Evolutionary conservation across 2,113 vertebrate species (phyloP).

Genomic region (Brachirus orientalis): DNA sequence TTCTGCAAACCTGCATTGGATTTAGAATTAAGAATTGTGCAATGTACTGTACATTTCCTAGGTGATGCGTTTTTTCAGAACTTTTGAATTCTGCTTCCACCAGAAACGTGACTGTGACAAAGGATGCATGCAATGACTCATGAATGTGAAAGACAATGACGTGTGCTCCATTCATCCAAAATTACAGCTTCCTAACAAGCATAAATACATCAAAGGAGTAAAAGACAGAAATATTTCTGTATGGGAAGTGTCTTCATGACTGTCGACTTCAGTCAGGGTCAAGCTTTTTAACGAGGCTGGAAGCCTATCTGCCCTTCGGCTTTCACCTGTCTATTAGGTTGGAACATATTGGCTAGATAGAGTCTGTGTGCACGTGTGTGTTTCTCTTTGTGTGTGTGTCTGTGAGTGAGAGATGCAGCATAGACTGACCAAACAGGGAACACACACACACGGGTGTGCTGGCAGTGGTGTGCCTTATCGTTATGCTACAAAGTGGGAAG

Average conservation of each 20-base stretch:
- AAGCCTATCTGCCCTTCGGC: slow-evolving; percentile 51
- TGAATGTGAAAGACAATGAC: too few species aligned
- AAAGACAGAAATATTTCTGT: too few species aligned
- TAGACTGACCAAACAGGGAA: slow-evolving; percentile 57
- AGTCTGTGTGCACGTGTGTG: slow-evolving; percentile 30
- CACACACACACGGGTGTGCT: slow-evolving; percentile 44
- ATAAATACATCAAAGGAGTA: too few species aligned
- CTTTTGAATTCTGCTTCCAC: too few species aligned
- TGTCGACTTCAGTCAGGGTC: slow-evolving; percentile 49
- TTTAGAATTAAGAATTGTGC: too few species aligned
- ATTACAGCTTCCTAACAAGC: too few species aligned
- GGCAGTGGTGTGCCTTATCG: slow-evolving; percentile 64
- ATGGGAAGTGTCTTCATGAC: slow-evolving; percentile 1
- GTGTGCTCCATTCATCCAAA: too few species aligned
- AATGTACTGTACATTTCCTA: too few species aligned
- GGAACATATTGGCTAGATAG: slow-evolving; percentile 69
- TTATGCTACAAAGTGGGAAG: slow-evolving; percentile 72
- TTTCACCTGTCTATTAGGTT: slow-evolving; percentile 71
- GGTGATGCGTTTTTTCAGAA: too few species aligned
- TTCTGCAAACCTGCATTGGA: too few species aligned
- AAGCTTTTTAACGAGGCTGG: slow-evolving; percentile 46
- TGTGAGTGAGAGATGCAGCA: slow-evolving; percentile 27
- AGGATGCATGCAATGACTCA: too few species aligned
- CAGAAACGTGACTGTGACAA: too few species aligned
- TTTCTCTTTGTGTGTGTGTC: slow-evolving; percentile 23